A percentile compares a stretch with the other conserved stretches of the same genome.
These are phyloP conservation scores for Epirrhoe tristata DNA, from an alignment of 2,888 invertebrate genomes.

Conservation along the genomic window DNA sequence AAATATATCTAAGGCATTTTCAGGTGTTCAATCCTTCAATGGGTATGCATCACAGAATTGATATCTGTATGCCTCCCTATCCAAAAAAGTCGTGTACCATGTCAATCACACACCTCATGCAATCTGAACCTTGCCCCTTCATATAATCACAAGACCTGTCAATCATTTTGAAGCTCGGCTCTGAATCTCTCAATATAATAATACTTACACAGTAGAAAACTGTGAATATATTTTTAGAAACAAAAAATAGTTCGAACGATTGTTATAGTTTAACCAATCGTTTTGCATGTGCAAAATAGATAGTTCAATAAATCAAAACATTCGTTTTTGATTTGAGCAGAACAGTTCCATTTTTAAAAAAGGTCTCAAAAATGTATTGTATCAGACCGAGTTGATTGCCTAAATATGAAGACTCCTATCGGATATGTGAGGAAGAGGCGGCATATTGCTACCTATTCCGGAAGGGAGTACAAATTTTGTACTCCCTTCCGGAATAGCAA, in stretches of 20 bases:
- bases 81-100: constrained; percentile 10
- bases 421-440: constrained; percentile 54
- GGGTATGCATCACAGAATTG: no score
- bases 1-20: neutral
- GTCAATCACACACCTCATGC: constrained; percentile 25
- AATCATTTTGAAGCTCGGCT: neutral
- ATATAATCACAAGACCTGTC: constrained; percentile 8
- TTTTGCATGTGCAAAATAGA: no score
- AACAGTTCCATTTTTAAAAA: no score
- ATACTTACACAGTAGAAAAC: neutral
- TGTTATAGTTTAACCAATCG: no score
- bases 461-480: constrained; percentile 49
- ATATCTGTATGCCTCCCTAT: constrained; percentile 17
- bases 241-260: no score
- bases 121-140: neutral
- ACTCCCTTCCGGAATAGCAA: no score
- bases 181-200: neutral
- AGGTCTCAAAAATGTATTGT: no score
- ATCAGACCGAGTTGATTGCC: constrained; percentile 42
- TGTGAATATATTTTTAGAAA: neutral
- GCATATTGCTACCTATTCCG: constrained; percentile 58
- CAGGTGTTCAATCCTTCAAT: neutral
- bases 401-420: constrained; percentile 53
- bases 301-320: no score
- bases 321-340: no score